These are phyloP conservation scores for Protonemura montana DNA, from an alignment of 2,888 invertebrate species.

Conservation along the genomic window DNA sequence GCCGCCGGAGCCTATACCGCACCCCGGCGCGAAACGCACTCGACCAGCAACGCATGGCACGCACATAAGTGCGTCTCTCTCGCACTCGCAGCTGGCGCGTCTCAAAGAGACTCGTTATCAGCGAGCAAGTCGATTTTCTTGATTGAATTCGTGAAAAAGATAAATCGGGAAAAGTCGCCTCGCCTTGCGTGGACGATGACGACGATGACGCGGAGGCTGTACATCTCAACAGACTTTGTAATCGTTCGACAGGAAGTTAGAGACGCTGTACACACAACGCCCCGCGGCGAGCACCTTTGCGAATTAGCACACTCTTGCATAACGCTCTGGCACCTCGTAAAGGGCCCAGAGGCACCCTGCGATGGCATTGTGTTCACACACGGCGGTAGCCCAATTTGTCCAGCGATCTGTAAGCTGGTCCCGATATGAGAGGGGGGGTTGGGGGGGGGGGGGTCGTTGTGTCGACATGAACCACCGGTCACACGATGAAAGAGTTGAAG, in stretches of 20 bases:
- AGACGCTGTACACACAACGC: too few relatives aligned
- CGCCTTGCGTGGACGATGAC: too few relatives aligned
- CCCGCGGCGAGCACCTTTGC: background rate
- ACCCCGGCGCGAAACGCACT: background rate
- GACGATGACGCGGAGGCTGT: too few relatives aligned
- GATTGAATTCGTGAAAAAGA: background rate
- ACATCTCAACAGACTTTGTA: too few relatives aligned
- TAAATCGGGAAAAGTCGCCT: background rate
- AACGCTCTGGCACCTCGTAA: slow-evolving; percentile 43
- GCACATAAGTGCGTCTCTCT: background rate
- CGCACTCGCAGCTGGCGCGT: background rate
- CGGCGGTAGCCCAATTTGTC: background rate
- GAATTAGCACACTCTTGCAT: slow-evolving; percentile 37
- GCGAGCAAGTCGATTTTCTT: background rate
- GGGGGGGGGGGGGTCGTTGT: too few relatives aligned
- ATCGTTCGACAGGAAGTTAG: too few relatives aligned
- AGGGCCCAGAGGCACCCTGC: slow-evolving; percentile 32
- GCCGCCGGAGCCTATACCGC: background rate
- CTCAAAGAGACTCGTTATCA: background rate
- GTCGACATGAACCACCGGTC: background rate
- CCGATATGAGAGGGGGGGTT: background rate
- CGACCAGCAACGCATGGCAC: background rate
- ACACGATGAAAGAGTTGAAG: background rate
- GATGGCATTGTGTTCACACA: too few relatives aligned
- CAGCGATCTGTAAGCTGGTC: background rate